phyloP scores from a whole-genome alignment of 1,140 invertebrate genomes.

The fruit fly (Drosophila melanogaster) region DNA sequence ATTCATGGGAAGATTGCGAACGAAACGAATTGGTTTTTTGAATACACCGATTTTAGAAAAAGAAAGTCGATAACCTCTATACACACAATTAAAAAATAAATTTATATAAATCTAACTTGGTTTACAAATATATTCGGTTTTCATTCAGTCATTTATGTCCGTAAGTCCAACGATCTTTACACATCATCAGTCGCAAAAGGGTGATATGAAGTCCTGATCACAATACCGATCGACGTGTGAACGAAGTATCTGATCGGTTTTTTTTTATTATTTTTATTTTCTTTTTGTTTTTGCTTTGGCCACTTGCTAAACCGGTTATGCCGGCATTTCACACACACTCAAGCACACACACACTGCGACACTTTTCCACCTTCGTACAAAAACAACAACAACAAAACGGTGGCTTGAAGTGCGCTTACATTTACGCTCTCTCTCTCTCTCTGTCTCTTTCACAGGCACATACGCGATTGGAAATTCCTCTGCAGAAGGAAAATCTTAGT shows the following conservation, averaged over 20 bases:
- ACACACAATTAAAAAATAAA: too few relatives aligned
- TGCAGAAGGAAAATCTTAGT: slow-evolving; percentile 15
- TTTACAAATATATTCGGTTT: too few relatives aligned
- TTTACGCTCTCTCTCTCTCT: slow-evolving; percentile 12
- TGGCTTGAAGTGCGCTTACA: slow-evolving; percentile 35
- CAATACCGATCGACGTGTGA: slow-evolving; percentile 35
- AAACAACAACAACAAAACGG: slow-evolving; percentile 19
- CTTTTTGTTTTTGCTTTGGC: slow-evolving; percentile 58
- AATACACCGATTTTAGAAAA: too few relatives aligned
- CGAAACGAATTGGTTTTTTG: too few relatives aligned
- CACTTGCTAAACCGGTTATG: slow-evolving; percentile 79
- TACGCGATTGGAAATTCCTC: slow-evolving; percentile 30
- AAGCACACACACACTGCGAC: slow-evolving; percentile 34
- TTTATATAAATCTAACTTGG: too few relatives aligned
- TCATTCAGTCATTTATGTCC: too few relatives aligned
- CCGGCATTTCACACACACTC: slow-evolving; percentile 65
- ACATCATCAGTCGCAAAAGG: slow-evolving; percentile 11
- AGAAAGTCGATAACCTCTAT: too few relatives aligned
- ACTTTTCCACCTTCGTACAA: slow-evolving; percentile 45
- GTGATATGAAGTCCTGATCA: slow-evolving; percentile 37
- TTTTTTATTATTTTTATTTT: slow-evolving; percentile 23
- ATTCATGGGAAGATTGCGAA: neutral
- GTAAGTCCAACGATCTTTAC: neutral
- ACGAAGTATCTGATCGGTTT: slow-evolving; percentile 16
- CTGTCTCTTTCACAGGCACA: slow-evolving; percentile 4